Conservation (phyloP, 2,113 vertebrate species). For the Cyrtonyx montezumae region DNA sequence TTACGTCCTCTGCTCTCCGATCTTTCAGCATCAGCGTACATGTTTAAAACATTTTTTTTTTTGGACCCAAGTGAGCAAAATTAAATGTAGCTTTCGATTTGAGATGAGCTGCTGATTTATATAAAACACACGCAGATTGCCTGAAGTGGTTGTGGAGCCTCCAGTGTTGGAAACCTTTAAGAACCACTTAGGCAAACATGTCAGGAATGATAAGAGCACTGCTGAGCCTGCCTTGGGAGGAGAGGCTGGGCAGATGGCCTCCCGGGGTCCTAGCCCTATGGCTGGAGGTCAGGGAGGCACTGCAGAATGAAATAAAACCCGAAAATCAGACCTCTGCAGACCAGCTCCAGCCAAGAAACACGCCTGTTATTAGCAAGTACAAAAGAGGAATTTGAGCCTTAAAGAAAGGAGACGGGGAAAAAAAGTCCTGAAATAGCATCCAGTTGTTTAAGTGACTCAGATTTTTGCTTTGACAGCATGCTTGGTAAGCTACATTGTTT, state of each 20-base stretch:
- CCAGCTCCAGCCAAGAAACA: slow-evolving; percentile 23
- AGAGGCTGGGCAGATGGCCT: slow-evolving; percentile 56
- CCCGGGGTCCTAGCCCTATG: not conserved
- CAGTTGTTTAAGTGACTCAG: slow-evolving; percentile 58
- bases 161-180: slow-evolving; percentile 38
- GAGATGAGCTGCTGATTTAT: slow-evolving; percentile 42
- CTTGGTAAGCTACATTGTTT: slow-evolving; percentile 62
- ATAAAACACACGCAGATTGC: slow-evolving; percentile 37
- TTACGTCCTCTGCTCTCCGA: not conserved
- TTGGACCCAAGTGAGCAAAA: slow-evolving; percentile 33
- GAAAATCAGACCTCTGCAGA: slow-evolving; percentile 3
- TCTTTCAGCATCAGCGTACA: not conserved
- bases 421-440: slow-evolving; percentile 58
- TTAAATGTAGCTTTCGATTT: slow-evolving; percentile 63
- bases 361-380: slow-evolving; percentile 47
- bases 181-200: slow-evolving; percentile 47
- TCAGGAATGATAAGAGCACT: slow-evolving; percentile 46
- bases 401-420: not conserved
- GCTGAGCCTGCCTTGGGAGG: not conserved
- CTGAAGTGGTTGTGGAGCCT: slow-evolving; percentile 44
- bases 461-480: slow-evolving; percentile 61
- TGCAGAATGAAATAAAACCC: slow-evolving; percentile 8
- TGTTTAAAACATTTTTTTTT: slow-evolving; percentile 1
- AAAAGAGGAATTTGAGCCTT: slow-evolving; percentile 45
- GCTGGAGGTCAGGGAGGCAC: slow-evolving; percentile 27